Conservation (phyloP, 2,113 vertebrate genomes). For the Poeciliopsis occidentalis region DNA sequence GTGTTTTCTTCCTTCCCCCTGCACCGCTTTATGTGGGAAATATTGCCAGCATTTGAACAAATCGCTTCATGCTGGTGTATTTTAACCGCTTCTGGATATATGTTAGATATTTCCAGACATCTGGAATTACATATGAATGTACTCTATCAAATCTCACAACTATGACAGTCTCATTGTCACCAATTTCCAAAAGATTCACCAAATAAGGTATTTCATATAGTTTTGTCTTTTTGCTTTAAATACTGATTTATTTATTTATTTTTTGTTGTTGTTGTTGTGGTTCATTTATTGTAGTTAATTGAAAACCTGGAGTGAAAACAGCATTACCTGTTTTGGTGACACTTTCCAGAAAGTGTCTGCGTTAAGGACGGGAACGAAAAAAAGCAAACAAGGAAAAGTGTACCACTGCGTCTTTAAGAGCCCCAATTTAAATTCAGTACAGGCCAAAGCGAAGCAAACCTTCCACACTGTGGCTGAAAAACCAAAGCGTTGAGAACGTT, state of each 20-base stretch:
- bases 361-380: neutral
- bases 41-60: no score
- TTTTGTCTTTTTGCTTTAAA: neutral
- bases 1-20: neutral
- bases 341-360: neutral
- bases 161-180: no score
- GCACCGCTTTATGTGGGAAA: neutral
- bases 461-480: neutral
- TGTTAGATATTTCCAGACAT: no score
- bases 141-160: no score
- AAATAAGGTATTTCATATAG: neutral
- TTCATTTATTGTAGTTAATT: neutral
- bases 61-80: no score
- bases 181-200: no score
- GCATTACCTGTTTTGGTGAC: neutral
- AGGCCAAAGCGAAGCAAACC: neutral
- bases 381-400: neutral
- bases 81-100: no score
- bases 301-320: neutral
- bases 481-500: conserved; percentile 3
- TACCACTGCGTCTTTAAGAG: neutral
- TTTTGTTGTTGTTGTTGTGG: neutral
- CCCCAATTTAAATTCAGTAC: neutral
- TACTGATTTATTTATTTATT: neutral
- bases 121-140: no score